Evolutionary conservation across 2,797 vertebrate genomes (phyloP).

Genomic region (Pangasius mekongensis): DNA sequence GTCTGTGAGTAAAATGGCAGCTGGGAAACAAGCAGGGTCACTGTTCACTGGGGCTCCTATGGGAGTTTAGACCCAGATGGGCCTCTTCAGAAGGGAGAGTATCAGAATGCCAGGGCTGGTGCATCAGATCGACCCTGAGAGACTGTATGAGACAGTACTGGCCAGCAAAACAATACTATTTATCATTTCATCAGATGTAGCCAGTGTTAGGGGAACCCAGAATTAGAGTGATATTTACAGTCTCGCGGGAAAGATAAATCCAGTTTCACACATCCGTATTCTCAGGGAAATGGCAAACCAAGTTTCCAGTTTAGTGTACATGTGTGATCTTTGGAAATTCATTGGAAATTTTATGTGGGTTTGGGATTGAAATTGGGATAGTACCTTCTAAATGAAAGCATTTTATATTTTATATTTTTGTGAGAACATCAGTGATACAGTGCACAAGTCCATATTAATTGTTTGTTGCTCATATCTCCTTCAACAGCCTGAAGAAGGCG

Average conservation of each 20-base stretch:
- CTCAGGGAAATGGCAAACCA: conserved; percentile 45
- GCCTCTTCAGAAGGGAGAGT: conserved; percentile 55
- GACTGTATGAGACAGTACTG: conserved; percentile 20
- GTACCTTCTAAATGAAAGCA: not conserved
- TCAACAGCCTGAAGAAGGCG: not conserved
- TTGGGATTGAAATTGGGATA: not conserved
- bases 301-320: conserved; percentile 22
- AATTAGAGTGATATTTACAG: conserved; percentile 45
- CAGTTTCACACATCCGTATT: conserved; percentile 50
- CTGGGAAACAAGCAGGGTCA: conserved; percentile 76
- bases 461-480: not conserved
- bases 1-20: conserved; percentile 73
- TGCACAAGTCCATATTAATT: not conserved
- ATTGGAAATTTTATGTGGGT: not conserved
- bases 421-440: not conserved
- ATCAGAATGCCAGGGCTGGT: conserved; percentile 67
- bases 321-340: not conserved
- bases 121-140: conserved; percentile 29
- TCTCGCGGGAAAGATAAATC: conserved; percentile 37
- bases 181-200: conserved; percentile 49
- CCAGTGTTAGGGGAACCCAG: conserved; percentile 28
- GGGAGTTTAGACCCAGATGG: conserved; percentile 68
- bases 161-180: conserved; percentile 15
- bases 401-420: not conserved
- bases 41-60: conserved; percentile 74